These are phyloP conservation scores for Strigamia maritima DNA, from an alignment of 2,888 invertebrate species.

Conservation along the genomic window DNA sequence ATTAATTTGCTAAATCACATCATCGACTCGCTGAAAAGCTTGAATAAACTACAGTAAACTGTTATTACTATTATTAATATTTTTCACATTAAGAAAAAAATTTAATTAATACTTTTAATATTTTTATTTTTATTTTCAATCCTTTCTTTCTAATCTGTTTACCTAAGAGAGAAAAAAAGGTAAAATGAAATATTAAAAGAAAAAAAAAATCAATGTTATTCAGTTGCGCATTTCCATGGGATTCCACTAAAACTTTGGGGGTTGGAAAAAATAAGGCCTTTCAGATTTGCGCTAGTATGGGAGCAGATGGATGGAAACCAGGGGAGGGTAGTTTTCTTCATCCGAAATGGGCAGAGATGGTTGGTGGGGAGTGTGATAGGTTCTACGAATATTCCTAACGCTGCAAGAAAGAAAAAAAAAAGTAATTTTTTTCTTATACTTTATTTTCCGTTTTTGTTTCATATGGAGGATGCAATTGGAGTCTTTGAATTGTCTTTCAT, in stretches of 20 bases:
- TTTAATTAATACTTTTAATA: not conserved
- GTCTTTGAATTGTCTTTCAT: conserved; percentile 13
- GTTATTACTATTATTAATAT: no score
- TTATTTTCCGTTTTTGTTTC: conserved; percentile 17
- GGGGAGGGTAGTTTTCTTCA: conserved; percentile 15
- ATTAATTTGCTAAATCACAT: no score
- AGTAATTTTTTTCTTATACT: not conserved
- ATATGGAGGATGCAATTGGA: conserved; percentile 2
- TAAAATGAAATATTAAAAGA: not conserved
- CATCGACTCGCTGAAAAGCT: no score
- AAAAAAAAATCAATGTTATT: conserved; percentile 23
- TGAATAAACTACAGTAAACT: no score
- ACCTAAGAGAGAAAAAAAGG: not conserved
- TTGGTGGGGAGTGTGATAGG: conserved; percentile 18
- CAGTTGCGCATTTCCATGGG: conserved; percentile 20
- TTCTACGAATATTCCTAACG: conserved; percentile 13
- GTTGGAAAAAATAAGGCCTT: conserved; percentile 23
- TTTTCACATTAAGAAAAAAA: not conserved
- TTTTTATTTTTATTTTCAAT: not conserved
- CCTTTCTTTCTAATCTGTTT: not conserved
- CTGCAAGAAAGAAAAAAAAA: conserved; percentile 11
- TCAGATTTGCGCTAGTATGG: conserved; percentile 11
- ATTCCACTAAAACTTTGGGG: conserved; percentile 23
- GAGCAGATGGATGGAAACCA: conserved; percentile 23
- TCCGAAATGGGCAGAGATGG: conserved; percentile 20